phyloP scores from a whole-genome alignment of 2,113 vertebrate genomes.

The Rhabdomys dilectus region DNA sequence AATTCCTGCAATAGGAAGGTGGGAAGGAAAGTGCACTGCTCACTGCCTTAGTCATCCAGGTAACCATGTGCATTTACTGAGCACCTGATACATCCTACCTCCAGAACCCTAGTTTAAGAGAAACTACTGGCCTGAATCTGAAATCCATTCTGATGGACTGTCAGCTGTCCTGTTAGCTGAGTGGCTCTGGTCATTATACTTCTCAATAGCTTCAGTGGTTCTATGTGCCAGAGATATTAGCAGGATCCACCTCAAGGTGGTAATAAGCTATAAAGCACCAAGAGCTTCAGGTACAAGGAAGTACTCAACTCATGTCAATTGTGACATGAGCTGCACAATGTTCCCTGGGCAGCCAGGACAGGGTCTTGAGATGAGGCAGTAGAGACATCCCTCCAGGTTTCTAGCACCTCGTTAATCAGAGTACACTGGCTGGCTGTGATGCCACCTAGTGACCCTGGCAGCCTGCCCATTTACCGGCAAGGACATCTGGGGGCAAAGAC shows the following conservation, averaged over 20 bases:
- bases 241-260: background rate
- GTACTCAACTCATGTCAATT: background rate
- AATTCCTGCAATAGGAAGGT: background rate
- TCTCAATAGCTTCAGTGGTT: background rate
- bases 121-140: background rate
- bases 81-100: background rate
- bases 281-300: background rate
- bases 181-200: background rate
- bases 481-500: constrained; percentile 52
- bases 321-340: background rate
- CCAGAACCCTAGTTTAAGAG: background rate
- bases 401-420: constrained; percentile 44
- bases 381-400: constrained; percentile 21
- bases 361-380: background rate
- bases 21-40: background rate
- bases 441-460: constrained; percentile 63
- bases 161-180: background rate
- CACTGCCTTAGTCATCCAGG: background rate
- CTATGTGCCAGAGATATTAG: background rate
- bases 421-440: constrained; percentile 34
- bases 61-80: background rate
- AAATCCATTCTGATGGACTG: background rate
- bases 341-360: background rate
- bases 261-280: background rate
- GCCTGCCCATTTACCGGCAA: constrained; percentile 60